phyloP scores from a whole-genome alignment of 2,113 vertebrate genomes.

The Morone chrysops region DNA sequence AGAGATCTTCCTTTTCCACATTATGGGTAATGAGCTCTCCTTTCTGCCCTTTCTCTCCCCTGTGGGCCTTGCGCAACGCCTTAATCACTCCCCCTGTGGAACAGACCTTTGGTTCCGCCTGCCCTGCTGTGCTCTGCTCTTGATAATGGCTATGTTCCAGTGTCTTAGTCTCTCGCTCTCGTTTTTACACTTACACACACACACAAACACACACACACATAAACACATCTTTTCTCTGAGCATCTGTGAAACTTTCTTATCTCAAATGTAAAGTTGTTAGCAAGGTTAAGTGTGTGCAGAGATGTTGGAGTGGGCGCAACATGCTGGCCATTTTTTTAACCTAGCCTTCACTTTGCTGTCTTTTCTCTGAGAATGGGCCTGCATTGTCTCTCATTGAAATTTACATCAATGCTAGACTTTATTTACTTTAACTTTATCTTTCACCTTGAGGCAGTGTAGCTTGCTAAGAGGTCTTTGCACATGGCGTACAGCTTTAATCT shows the following conservation, averaged over 20 bases:
- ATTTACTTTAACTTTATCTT: neutral
- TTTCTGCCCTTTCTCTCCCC: slow-evolving; percentile 54
- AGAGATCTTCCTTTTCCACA: slow-evolving; percentile 42
- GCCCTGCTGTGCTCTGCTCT: slow-evolving; percentile 50
- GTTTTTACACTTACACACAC: neutral
- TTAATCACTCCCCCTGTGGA: slow-evolving; percentile 65
- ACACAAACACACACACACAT: too few relatives aligned
- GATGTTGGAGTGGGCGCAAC: neutral
- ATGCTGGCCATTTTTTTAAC: neutral
- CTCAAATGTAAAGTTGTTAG: slow-evolving; percentile 24
- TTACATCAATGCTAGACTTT: neutral
- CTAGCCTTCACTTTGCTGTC: neutral
- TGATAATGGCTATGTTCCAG: slow-evolving; percentile 50
- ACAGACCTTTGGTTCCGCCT: slow-evolving; percentile 63
- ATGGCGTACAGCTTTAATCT: slow-evolving; percentile 1
- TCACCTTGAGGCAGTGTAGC: neutral
- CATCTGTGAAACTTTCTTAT: slow-evolving; percentile 19
- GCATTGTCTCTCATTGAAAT: neutral
- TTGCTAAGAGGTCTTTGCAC: neutral
- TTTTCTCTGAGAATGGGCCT: neutral
- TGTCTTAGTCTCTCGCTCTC: slow-evolving; percentile 15
- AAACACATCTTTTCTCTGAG: neutral
- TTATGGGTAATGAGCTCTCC: slow-evolving; percentile 69
- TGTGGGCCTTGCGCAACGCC: slow-evolving; percentile 36
- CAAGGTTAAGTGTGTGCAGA: neutral